Evolutionary conservation across 2,113 vertebrate species (phyloP), one percentile per base, ranked within the genome.

Genomic region (Cariama cristata): DNA sequence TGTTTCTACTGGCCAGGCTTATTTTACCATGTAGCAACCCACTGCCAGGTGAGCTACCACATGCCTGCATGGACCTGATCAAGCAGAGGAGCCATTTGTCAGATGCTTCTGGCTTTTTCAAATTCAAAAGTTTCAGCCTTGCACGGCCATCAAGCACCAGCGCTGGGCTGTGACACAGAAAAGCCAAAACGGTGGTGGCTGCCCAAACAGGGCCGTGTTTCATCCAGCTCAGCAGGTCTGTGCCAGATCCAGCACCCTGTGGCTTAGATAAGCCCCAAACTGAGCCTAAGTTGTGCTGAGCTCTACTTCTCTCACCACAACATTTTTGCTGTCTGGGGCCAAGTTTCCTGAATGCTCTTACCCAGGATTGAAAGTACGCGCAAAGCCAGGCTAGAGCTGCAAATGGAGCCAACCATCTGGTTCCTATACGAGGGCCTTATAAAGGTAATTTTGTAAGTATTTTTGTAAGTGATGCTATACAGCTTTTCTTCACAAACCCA

Each of bases 321-420:
- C 2, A 21, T 16, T 68, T 38, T 76, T 72, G 21, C 74, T 90
- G 9, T 35, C 35, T 69, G 49, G 4, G 11, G 12, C 52, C 60
- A 55, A 40, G 22, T 47, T 67, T 87, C 10, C 71, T 66, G 33
- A 67, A 40, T 0, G 4, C 3, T 64, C 10, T 84, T 68, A 42
- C 35, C 14, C 0, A 0, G 11, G 13, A 3, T 23, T 84, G 30
- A 52, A 92, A 77, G 21, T 7, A 28, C 8, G 2, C 2, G 12
- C 38, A 60, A 82, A 79, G 38, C 40, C 58, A 92, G 59, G 75
- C n/a, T 33, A 35, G 53, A 86, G 40, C 47, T 79, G 44, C 52
- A 77, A 66, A 55, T 6, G 21, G 40, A 84, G 27, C 18, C 23
- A 32, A 32, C 44, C 68, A 27, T 35, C 60, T 55, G 68, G 14